phyloP scores from a whole-genome alignment of 1,140 invertebrate species.

The Meloidogyne exigua region DNA sequence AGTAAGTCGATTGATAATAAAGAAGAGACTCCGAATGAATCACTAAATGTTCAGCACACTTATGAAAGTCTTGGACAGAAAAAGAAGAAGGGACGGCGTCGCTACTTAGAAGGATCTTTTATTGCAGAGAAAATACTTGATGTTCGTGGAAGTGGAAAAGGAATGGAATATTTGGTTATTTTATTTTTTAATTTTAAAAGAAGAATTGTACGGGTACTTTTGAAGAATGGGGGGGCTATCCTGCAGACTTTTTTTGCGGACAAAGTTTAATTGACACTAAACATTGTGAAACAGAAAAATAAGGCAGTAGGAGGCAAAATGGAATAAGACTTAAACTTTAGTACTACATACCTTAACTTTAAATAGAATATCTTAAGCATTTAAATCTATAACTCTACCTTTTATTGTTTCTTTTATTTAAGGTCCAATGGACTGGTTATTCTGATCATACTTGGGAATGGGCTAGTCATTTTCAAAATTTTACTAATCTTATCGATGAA shows the following conservation, averaged over 20 bases:
- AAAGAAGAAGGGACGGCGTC: not conserved
- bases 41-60: not conserved
- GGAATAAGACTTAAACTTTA: too few relatives aligned
- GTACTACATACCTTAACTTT: too few relatives aligned
- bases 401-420: not conserved
- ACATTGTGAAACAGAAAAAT: too few relatives aligned
- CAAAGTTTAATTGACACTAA: too few relatives aligned
- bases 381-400: too few relatives aligned
- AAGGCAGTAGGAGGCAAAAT: too few relatives aligned
- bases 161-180: not conserved
- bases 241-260: too few relatives aligned
- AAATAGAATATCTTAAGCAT: too few relatives aligned
- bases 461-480: not conserved
- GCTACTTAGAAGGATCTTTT: not conserved
- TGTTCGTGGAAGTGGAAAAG: not conserved
- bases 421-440: not conserved
- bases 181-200: not conserved
- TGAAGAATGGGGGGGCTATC: too few relatives aligned
- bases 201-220: too few relatives aligned
- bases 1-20: not conserved
- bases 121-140: conserved; percentile 1
- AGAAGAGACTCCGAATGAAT: not conserved
- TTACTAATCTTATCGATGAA: not conserved
- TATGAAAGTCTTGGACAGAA: too few relatives aligned
- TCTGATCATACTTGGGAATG: not conserved